Conservation (phyloP, 2,888 invertebrate genomes). For the Barypeithes pellucidus region DNA sequence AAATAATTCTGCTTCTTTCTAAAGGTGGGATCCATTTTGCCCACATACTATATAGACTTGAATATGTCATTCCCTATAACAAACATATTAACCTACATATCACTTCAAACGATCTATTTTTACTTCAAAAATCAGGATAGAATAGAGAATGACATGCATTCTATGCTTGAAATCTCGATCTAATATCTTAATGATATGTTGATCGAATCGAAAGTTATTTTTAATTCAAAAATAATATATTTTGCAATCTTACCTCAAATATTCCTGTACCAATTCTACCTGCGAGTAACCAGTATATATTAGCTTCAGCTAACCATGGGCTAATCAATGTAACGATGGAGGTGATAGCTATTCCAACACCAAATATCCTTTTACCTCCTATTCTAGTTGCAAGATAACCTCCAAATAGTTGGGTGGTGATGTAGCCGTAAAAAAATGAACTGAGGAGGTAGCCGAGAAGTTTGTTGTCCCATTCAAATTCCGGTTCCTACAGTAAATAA, state of each 20-base stretch:
- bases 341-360: constrained; percentile 85
- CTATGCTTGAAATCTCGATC: too few relatives aligned
- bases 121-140: too few relatives aligned
- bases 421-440: constrained; percentile 93
- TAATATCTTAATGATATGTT: too few relatives aligned
- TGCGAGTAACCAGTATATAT: constrained; percentile 79
- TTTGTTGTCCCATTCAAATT: constrained; percentile 87
- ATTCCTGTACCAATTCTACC: constrained; percentile 73
- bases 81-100: constrained; percentile 4
- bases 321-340: constrained; percentile 86
- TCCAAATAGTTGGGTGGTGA: constrained; percentile 87
- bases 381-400: constrained; percentile 88
- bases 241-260: constrained; percentile 60
- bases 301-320: constrained; percentile 82
- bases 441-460: constrained; percentile 86
- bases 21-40: constrained; percentile 86
- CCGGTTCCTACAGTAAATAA: constrained; percentile 72
- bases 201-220: too few relatives aligned
- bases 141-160: too few relatives aligned
- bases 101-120: too few relatives aligned
- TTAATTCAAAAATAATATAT: too few relatives aligned
- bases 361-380: constrained; percentile 90
- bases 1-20: constrained; percentile 85
- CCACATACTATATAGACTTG: constrained; percentile 89
- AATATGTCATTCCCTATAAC: constrained; percentile 81